Base-by-base conservation (phyloP, 2,888 invertebrate genomes). In the Autographa pulchrina region DNA sequence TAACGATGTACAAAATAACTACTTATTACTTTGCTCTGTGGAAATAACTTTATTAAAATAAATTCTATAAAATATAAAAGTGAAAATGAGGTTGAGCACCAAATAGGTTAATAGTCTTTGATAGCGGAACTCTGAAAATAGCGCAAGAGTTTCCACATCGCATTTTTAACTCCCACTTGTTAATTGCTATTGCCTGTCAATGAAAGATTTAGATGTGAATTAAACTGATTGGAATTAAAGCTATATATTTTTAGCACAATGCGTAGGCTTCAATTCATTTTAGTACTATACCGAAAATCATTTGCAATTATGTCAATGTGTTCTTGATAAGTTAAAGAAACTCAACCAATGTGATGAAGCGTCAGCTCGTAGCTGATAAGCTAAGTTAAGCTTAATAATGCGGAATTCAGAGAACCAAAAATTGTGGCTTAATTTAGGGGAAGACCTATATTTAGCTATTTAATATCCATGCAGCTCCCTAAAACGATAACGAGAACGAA, bases 81-180 rank as follows among this genome's bases (percentile, higher is more conserved):
- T n/a, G 35, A 70, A 75, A 82, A 75, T 59, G 56, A 69, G 78
- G 72, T 72, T 70, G 64, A 41, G 1, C 58, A 78, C 69, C 82
- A 82, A 81, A 74, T 82, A 70, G 82, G 84, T 84, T 84, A 84
- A 82, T 73, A 68, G 67, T 62, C 52, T 64, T 74, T 78, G 67
- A 76, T 73, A 63, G 84, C 71, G 84, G 84, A 76, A 75, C 74
- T 69, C 76, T 75, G 58, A 48, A 61, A 84, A 82, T 82, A 82
- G 68, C 41, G 4, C 38, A 16, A 2, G 9, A 43, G 48, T 84
- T 84, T 60, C 84, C 62, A 70, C 82, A 82, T 73, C 58, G 52
- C 48, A 70, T 62, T 70, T 62, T 68, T 68, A 38, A 74, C 63
- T 67, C 63, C 43, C 63, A 70, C 60, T 68, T 68, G 60, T 69